A percentile compares a stretch with the other conserved stretches of the same genome.
Evolutionary conservation across 2,888 invertebrate genomes (phyloP).

Genomic region (Drosophila fulvimacula): DNA sequence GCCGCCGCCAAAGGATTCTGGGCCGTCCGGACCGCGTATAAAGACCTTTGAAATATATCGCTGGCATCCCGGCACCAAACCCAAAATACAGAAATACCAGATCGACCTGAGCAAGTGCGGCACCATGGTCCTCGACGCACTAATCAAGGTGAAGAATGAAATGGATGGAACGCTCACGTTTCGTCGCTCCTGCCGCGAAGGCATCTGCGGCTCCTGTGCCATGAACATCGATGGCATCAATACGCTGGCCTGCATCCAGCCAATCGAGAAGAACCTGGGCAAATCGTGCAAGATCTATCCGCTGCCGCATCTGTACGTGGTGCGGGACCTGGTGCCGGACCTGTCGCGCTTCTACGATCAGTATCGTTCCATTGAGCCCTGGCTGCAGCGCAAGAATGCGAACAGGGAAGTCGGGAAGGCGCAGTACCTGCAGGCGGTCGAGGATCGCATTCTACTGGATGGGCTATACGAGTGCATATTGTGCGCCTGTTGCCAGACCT

Average conservation of each 20-base stretch:
- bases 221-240: constrained; percentile 99
- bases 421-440: constrained; percentile 93
- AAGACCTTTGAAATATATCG: constrained; percentile 94
- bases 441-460: constrained; percentile 95
- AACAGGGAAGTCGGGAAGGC: constrained; percentile 87
- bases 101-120: constrained; percentile 94
- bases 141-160: constrained; percentile 98
- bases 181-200: constrained; percentile 97
- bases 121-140: constrained; percentile 97
- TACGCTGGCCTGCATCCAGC: constrained; percentile 94
- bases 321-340: constrained; percentile 97
- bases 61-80: constrained; percentile 94
- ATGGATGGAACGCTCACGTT: constrained; percentile 97
- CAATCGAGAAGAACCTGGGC: constrained; percentile 88
- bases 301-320: constrained; percentile 98
- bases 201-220: constrained; percentile 99
- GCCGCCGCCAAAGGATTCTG: background rate
- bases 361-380: constrained; percentile 97
- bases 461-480: constrained; percentile 98
- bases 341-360: constrained; percentile 97
- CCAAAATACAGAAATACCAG: constrained; percentile 87
- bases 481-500: constrained; percentile 98
- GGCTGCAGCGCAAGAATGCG: constrained; percentile 89
- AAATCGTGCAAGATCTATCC: constrained; percentile 95
- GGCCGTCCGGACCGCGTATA: constrained; percentile 73